Percentiles rank a stretch among this genome's conserved stretches.
Evolutionary conservation across 2,797 vertebrate species (phyloP).

Genomic region (Oryzias sinensis): DNA sequence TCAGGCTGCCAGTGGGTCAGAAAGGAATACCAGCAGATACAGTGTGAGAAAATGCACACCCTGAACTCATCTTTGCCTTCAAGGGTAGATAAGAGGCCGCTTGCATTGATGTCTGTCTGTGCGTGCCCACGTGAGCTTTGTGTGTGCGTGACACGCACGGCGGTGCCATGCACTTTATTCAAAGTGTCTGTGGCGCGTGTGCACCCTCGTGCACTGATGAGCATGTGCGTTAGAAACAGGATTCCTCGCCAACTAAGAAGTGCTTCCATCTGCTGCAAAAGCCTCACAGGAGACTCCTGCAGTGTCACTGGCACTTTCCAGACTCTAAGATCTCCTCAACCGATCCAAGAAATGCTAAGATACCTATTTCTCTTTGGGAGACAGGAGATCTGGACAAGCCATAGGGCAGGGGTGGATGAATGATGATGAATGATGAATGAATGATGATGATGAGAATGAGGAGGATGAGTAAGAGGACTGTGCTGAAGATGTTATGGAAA

Average conservation of each 20-base stretch:
- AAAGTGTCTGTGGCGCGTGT: slow-evolving; percentile 25
- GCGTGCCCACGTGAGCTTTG: slow-evolving; percentile 40
- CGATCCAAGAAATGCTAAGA: slow-evolving; percentile 58
- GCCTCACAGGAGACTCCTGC: slow-evolving; percentile 59
- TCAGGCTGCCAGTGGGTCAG: slow-evolving; percentile 59
- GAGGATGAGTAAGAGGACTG: slow-evolving; percentile 21
- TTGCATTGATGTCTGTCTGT: slow-evolving; percentile 40
- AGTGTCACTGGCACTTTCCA: slow-evolving; percentile 61
- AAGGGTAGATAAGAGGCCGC: slow-evolving; percentile 57
- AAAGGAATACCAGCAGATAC: slow-evolving; percentile 62
- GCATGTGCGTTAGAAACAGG: slow-evolving; percentile 47
- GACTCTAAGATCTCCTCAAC: slow-evolving; percentile 57
- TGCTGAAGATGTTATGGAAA: slow-evolving; percentile 19
- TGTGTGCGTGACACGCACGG: slow-evolving; percentile 35
- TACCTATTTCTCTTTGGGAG: slow-evolving; percentile 32
- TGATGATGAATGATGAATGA: too few relatives aligned
- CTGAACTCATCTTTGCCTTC: slow-evolving; percentile 51
- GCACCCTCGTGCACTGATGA: slow-evolving; percentile 26
- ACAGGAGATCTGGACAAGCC: slow-evolving; percentile 24
- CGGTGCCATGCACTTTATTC: slow-evolving; percentile 21
- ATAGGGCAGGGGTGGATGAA: slow-evolving; percentile 31
- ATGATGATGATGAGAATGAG: too few relatives aligned
- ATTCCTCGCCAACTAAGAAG: slow-evolving; percentile 61
- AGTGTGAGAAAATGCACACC: slow-evolving; percentile 61
- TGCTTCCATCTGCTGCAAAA: slow-evolving; percentile 71